These are phyloP conservation scores for Drosophila nr. perissopoda DNA, from an alignment of 2,888 invertebrate genomes.

Conservation along the genomic window DNA sequence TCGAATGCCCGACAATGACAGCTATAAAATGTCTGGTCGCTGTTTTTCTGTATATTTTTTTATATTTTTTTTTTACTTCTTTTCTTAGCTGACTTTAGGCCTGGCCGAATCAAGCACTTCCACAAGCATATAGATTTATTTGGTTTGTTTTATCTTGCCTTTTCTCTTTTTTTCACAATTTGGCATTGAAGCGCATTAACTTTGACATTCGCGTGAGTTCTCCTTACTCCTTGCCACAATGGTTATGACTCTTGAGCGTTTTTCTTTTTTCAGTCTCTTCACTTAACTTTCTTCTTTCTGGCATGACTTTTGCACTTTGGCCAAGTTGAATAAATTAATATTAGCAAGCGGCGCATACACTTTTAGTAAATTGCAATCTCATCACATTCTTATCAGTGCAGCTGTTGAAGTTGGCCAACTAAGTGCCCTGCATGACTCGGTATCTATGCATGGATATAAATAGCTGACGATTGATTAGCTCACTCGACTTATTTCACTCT, in stretches of 20 bases:
- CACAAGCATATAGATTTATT: slow-evolving; percentile 35
- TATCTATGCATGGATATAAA: slow-evolving; percentile 22
- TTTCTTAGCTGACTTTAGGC: slow-evolving; percentile 20
- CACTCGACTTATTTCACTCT: slow-evolving; percentile 23
- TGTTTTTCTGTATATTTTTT: slow-evolving; percentile 34
- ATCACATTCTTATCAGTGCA: slow-evolving; percentile 69
- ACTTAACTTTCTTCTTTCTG: slow-evolving; percentile 1
- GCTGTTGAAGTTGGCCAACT: slow-evolving; percentile 58
- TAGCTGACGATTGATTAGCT: slow-evolving; percentile 36
- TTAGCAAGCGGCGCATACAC: slow-evolving; percentile 46
- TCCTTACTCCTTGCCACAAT: slow-evolving; percentile 33
- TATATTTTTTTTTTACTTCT: slow-evolving; percentile 25
- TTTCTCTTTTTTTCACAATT: slow-evolving; percentile 36
- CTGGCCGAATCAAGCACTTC: slow-evolving; percentile 52
- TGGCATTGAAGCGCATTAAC: slow-evolving; percentile 71
- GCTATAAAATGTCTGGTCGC: slow-evolving; percentile 67
- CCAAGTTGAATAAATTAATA: slow-evolving; percentile 69
- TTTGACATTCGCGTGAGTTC: slow-evolving; percentile 67
- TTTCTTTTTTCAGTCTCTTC: slow-evolving; percentile 3
- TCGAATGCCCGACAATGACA: slow-evolving; percentile 63
- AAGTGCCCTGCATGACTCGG: slow-evolving; percentile 65
- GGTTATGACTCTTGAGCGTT: slow-evolving; percentile 70
- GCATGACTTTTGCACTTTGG: slow-evolving; percentile 76
- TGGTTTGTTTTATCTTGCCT: slow-evolving; percentile 12
- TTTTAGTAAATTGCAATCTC: slow-evolving; percentile 60